These are phyloP conservation scores for Frieseomelitta varia DNA, from an alignment of 1,140 invertebrate genomes.

Conservation along the genomic window DNA sequence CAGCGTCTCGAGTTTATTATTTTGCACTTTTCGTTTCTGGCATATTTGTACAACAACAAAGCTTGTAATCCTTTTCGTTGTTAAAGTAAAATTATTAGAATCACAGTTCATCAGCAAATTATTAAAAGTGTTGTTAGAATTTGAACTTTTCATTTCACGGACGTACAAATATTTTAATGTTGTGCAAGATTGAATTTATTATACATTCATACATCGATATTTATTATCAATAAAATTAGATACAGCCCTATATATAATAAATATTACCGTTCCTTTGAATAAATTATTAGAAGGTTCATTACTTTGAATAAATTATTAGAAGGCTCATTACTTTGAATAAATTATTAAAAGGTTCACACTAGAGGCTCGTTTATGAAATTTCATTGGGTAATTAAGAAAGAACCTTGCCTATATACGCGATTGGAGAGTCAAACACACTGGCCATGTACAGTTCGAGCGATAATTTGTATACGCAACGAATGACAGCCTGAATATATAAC, in stretches of 20 bases:
- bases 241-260: too few species aligned
- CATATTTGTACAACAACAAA: background rate
- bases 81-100: too few species aligned
- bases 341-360: background rate
- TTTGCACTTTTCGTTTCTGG: too few species aligned
- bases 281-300: background rate
- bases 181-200: too few species aligned
- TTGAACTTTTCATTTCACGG: too few species aligned
- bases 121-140: background rate
- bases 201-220: too few species aligned
- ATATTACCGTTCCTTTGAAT: too few species aligned
- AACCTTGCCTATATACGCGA: background rate
- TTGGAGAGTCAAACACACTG: background rate
- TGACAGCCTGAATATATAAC: slow-evolving; percentile 32
- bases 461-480: slow-evolving; percentile 17
- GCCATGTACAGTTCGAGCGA: background rate
- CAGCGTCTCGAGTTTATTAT: background rate
- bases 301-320: background rate
- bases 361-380: background rate
- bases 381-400: background rate
- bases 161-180: too few species aligned
- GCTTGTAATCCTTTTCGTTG: background rate
- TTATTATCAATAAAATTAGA: too few species aligned
- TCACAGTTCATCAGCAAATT: background rate
- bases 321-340: too few species aligned